These are phyloP conservation scores for Cotesia glomerata DNA, from an alignment of 1,140 invertebrate genomes.

Conservation along the genomic window DNA sequence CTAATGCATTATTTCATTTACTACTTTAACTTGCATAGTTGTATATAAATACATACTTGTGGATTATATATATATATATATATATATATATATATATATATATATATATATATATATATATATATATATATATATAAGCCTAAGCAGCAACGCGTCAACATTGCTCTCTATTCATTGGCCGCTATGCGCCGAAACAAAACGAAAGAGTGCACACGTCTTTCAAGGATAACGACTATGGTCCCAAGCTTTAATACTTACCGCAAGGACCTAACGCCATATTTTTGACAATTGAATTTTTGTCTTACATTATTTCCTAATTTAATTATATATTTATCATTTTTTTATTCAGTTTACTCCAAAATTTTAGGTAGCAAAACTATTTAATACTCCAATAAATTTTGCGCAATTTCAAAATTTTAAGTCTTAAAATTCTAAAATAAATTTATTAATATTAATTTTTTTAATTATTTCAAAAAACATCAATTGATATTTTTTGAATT, in stretches of 20 bases:
- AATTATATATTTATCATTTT: neutral
- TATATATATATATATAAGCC: neutral
- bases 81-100: neutral
- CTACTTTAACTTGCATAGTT: neutral
- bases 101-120: no score
- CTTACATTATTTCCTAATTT: neutral
- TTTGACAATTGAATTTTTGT: slow-evolving; percentile 21
- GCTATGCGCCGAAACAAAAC: slow-evolving; percentile 57
- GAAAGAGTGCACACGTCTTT: slow-evolving; percentile 55
- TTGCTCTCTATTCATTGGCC: slow-evolving; percentile 42
- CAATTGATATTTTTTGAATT: no score
- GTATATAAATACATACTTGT: no score
- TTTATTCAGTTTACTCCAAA: neutral
- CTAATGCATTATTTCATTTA: no score
- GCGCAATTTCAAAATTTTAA: no score
- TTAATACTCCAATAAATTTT: no score
- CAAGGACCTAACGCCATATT: slow-evolving; percentile 18
- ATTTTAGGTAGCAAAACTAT: no score
- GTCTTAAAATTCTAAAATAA: no score
- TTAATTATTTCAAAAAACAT: no score
- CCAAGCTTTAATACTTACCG: slow-evolving; percentile 28
- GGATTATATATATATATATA: no score
- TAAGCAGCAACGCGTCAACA: slow-evolving; percentile 28
- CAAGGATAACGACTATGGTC: slow-evolving; percentile 62
- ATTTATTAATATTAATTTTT: no score